Conservation (phyloP, 2,888 invertebrate species). For the Steinernema carpocapsae region DNA sequence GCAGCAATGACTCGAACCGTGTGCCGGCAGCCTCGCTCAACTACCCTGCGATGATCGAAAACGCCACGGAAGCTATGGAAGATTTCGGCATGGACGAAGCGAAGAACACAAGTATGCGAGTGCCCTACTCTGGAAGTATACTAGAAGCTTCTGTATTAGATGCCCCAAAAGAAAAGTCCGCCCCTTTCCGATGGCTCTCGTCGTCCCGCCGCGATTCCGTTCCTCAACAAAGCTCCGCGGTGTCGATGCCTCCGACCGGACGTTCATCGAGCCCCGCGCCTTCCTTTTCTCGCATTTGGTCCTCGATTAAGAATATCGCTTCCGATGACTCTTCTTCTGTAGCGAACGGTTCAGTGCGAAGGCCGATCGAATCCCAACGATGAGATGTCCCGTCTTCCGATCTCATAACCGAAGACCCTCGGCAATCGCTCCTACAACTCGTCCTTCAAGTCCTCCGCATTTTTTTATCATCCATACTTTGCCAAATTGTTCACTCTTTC, state of each 20-base stretch:
- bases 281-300: slow-evolving; percentile 41
- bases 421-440: background rate
- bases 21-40: slow-evolving; percentile 39
- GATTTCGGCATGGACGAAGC: slow-evolving; percentile 18
- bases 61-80: slow-evolving; percentile 47
- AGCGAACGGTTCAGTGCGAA: slow-evolving; percentile 25
- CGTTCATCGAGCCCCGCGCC: slow-evolving; percentile 35
- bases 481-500: background rate
- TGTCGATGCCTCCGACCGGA: slow-evolving; percentile 38
- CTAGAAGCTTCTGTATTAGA: slow-evolving; percentile 19
- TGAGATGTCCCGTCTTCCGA: background rate
- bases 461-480: background rate
- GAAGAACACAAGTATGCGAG: slow-evolving; percentile 18
- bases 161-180: slow-evolving; percentile 19
- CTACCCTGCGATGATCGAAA: slow-evolving; percentile 44
- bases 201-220: slow-evolving; percentile 27
- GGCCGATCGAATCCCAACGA: slow-evolving; percentile 17
- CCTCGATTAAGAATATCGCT: slow-evolving; percentile 45
- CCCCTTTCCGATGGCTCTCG: slow-evolving; percentile 27
- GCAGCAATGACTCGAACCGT: slow-evolving; percentile 31
- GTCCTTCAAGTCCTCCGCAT: background rate
- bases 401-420: background rate
- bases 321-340: slow-evolving; percentile 37
- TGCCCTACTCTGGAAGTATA: background rate
- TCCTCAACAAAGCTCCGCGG: slow-evolving; percentile 16